phyloP scores from a whole-genome alignment of 2,113 vertebrate species.

The Dicentrarchus labrax region DNA sequence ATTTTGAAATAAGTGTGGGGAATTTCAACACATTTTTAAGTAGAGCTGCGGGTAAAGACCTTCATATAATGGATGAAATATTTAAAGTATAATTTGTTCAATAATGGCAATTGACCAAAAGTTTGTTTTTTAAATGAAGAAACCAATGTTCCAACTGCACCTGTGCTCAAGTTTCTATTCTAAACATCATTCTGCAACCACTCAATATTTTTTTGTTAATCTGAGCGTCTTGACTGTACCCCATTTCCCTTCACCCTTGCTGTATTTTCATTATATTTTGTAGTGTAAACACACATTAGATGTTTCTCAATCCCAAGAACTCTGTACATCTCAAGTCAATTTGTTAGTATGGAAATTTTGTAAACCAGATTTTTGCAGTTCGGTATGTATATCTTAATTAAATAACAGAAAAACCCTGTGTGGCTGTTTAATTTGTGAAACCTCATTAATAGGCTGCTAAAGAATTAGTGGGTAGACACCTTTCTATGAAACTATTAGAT shows the following conservation, averaged over 20 bases:
- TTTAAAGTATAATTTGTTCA: conserved; percentile 37
- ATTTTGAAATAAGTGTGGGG: conserved; percentile 36
- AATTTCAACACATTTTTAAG: conserved; percentile 46
- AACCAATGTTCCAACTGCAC: conserved; percentile 21
- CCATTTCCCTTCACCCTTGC: conserved; percentile 20
- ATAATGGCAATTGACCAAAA: conserved; percentile 31
- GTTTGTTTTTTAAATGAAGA: conserved; percentile 25
- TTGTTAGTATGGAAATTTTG: conserved; percentile 83
- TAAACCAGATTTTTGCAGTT: conserved; percentile 88
- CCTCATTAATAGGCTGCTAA: too few species aligned
- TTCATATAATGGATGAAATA: conserved; percentile 1
- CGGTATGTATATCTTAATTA: conserved; percentile 84
- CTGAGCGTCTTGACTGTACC: conserved; percentile 36
- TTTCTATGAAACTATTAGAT: background rate
- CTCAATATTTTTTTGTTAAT: conserved; percentile 36
- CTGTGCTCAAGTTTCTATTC: conserved; percentile 41
- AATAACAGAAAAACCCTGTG: conserved; percentile 59
- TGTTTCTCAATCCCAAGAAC: conserved; percentile 56
- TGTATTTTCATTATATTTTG: conserved; percentile 54
- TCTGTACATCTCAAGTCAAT: conserved; percentile 76
- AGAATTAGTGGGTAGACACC: too few species aligned
- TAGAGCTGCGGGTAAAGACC: conserved; percentile 15
- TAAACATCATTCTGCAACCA: conserved; percentile 32
- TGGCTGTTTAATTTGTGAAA: conserved; percentile 6
- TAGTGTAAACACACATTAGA: conserved; percentile 41